A percentile compares a stretch with the other conserved stretches of the same genome.
phyloP scores from a whole-genome alignment of 1,140 invertebrate species.

The Leptinotarsa undecemlineata region DNA sequence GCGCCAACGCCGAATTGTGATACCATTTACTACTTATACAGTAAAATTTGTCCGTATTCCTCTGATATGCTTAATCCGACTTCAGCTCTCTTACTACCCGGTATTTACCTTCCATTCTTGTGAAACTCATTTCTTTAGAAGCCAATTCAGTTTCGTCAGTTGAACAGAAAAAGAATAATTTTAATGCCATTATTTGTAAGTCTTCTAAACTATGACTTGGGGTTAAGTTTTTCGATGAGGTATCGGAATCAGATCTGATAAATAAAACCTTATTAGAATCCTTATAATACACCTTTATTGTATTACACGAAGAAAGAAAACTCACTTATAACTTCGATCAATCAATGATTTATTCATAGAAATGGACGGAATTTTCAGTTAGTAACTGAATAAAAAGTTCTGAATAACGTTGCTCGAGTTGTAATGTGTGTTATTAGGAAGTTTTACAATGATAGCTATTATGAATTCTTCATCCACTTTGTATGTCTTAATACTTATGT shows the following conservation, averaged over 20 bases:
- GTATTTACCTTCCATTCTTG: background rate
- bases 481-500: conserved; percentile 15
- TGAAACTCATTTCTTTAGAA: background rate
- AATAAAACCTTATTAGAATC: conserved; percentile 44
- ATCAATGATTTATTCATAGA: conserved; percentile 20
- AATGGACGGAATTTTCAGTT: background rate
- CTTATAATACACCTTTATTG: conserved; percentile 31
- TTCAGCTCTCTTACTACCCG: too few species aligned
- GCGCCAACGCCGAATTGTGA: too few species aligned
- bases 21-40: too few species aligned
- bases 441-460: conserved; percentile 15
- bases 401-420: conserved; percentile 2
- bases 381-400: conserved; percentile 10
- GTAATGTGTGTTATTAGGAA: conserved; percentile 24
- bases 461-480: conserved; percentile 19
- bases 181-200: conserved; percentile 30
- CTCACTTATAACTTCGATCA: conserved; percentile 2
- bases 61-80: too few species aligned
- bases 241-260: conserved; percentile 37
- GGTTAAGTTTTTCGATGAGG: conserved; percentile 45
- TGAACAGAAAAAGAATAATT: background rate
- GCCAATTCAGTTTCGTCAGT: background rate
- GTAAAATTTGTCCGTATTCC: too few species aligned
- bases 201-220: conserved; percentile 43
- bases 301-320: conserved; percentile 14